Evolutionary conservation across 2,888 invertebrate species (phyloP).

Genomic region (Napeogenes sylphis): DNA sequence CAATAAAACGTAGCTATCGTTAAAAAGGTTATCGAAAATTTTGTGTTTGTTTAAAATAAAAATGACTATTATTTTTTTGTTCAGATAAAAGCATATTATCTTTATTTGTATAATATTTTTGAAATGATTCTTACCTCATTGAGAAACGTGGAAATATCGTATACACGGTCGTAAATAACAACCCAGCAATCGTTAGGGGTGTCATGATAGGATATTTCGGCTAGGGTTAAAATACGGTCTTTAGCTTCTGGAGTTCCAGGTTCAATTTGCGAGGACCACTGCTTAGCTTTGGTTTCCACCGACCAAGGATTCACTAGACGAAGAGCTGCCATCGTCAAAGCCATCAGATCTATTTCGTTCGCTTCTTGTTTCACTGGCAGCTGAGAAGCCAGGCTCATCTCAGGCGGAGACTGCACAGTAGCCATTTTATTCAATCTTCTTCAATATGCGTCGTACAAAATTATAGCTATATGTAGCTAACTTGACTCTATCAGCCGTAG

Average conservation of each 20-base stretch:
- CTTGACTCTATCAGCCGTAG: conserved; percentile 11
- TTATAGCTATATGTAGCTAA: conserved; percentile 4
- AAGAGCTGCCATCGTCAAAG: conserved; percentile 71
- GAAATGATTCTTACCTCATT: conserved; percentile 75
- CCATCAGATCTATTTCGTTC: conserved; percentile 59
- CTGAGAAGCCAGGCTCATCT: conserved; percentile 54
- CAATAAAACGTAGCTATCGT: neutral
- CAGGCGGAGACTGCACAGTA: conserved; percentile 58
- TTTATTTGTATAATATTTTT: neutral
- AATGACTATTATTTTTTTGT: too few relatives aligned
- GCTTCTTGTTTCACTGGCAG: conserved; percentile 55
- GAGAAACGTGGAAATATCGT: conserved; percentile 87
- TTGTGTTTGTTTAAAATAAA: too few relatives aligned
- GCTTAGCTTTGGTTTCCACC: conserved; percentile 44
- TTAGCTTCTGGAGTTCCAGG: conserved; percentile 58
- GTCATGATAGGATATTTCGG: conserved; percentile 88
- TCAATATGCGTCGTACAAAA: conserved; percentile 1
- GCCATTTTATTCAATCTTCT: conserved; percentile 49
- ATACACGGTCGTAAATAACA: conserved; percentile 90
- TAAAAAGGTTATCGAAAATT: too few relatives aligned
- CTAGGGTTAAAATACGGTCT: conserved; percentile 79
- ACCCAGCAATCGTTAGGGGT: conserved; percentile 87
- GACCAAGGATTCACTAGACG: conserved; percentile 68
- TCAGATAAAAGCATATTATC: too few relatives aligned
- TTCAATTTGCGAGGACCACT: conserved; percentile 46